A percentile compares a stretch with the other conserved stretches of the same genome.
Conservation (phyloP, 2,113 vertebrate genomes). For the Urocolius indicus region DNA sequence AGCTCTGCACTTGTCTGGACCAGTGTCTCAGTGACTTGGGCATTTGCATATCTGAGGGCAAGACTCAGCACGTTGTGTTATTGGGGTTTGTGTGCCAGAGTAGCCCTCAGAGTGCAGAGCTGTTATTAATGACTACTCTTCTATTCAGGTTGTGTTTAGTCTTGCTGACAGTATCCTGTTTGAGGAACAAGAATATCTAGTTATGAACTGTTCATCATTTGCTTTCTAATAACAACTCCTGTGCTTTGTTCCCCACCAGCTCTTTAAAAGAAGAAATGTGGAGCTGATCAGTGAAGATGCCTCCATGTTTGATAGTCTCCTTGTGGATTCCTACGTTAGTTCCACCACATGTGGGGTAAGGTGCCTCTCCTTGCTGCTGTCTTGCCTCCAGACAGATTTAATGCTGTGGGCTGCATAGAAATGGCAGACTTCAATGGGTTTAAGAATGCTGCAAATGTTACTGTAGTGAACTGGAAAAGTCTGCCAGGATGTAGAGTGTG, state of each 20-base stretch:
- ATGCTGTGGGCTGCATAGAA: neutral
- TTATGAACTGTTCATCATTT: neutral
- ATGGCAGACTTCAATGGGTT: neutral
- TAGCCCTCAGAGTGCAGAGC: neutral
- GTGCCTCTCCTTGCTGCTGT: neutral
- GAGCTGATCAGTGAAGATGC: conserved; percentile 92
- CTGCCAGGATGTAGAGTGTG: neutral
- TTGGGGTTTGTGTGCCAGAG: neutral
- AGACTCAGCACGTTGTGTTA: neutral
- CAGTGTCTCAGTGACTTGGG: neutral
- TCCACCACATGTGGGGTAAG: conserved; percentile 87
- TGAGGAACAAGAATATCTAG: neutral
- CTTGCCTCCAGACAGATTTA: fast-evolving
- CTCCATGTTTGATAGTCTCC: conserved; percentile 90
- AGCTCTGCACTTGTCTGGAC: neutral
- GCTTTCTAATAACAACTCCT: neutral
- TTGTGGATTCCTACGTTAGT: conserved; percentile 89
- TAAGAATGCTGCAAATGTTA: neutral
- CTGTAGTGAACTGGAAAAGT: neutral
- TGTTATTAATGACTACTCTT: neutral
- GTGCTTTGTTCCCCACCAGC: conserved; percentile 73
- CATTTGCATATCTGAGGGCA: neutral
- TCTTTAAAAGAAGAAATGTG: conserved; percentile 98
- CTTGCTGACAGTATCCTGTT: neutral
- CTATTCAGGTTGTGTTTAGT: neutral